phyloP scores from a whole-genome alignment of 2,113 vertebrate species.

The Puntigrus tetrazona region DNA sequence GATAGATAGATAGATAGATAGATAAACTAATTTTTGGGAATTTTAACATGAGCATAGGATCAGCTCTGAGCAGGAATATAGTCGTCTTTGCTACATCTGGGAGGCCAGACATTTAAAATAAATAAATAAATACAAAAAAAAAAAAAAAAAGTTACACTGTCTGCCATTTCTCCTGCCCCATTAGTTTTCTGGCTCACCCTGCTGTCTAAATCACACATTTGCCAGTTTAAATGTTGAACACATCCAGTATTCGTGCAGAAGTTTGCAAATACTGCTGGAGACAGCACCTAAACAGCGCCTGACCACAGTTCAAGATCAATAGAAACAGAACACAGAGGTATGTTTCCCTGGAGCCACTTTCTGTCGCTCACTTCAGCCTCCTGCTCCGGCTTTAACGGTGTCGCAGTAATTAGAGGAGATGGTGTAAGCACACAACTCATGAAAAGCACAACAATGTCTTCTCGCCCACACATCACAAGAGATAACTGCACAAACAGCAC shows the following conservation, averaged over 20 bases:
- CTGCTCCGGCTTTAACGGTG: not conserved
- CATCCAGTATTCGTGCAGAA: not conserved
- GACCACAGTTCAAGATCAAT: slow-evolving; percentile 32
- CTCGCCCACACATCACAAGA: not conserved
- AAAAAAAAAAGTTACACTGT: not conserved
- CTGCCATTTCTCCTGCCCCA: slow-evolving; percentile 16
- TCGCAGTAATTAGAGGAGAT: slow-evolving; percentile 1
- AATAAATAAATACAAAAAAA: not conserved
- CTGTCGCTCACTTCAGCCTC: not conserved
- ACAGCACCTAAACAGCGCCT: slow-evolving; percentile 24
- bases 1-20: no score
- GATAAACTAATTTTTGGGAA: no score
- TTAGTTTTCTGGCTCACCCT: slow-evolving; percentile 26
- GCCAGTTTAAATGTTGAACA: not conserved
- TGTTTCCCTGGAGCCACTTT: slow-evolving; percentile 25
- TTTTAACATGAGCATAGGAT: not conserved
- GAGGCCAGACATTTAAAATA: not conserved
- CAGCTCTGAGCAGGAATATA: not conserved
- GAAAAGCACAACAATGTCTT: not conserved
- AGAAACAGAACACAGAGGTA: not conserved
- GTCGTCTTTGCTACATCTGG: not conserved
- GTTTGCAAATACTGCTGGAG: slow-evolving; percentile 24
- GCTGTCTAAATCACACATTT: slow-evolving; percentile 26
- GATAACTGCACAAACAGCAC: not conserved
- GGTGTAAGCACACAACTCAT: not conserved